These are phyloP conservation scores for Colletes latitarsis DNA, from an alignment of 1,140 invertebrate species.

Conservation along the genomic window DNA sequence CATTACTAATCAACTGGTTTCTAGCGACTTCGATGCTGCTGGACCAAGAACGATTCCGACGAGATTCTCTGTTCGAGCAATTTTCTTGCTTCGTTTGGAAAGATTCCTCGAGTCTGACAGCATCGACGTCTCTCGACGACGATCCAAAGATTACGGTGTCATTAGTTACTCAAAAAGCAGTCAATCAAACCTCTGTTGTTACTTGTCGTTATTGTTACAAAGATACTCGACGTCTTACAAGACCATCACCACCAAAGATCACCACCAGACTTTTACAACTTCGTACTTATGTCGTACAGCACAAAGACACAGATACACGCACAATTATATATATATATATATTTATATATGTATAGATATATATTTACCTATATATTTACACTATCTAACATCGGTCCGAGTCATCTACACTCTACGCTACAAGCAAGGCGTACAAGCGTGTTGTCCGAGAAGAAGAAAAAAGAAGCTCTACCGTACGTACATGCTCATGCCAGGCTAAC, in stretches of 20 bases:
- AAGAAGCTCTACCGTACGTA: slow-evolving; percentile 57
- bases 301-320: slow-evolving; percentile 59
- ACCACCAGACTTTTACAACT: slow-evolving; percentile 58
- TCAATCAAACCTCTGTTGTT: slow-evolving; percentile 59
- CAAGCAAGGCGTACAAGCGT: slow-evolving; percentile 32
- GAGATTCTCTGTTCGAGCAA: background rate
- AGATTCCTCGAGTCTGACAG: slow-evolving; percentile 3
- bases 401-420: slow-evolving; percentile 12
- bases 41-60: background rate
- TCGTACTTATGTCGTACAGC: slow-evolving; percentile 57
- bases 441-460: background rate
- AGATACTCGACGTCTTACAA: slow-evolving; percentile 72
- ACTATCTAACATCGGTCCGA: slow-evolving; percentile 15
- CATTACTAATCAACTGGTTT: slow-evolving; percentile 57
- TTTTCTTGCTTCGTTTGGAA: background rate
- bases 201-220: slow-evolving; percentile 49
- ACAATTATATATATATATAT: slow-evolving; percentile 45
- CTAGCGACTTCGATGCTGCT: slow-evolving; percentile 49
- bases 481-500: slow-evolving; percentile 70
- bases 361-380: slow-evolving; percentile 21
- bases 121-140: slow-evolving; percentile 49
- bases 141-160: slow-evolving; percentile 55
- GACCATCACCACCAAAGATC: slow-evolving; percentile 79
- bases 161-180: slow-evolving; percentile 60
- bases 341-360: slow-evolving; percentile 30